These are phyloP conservation scores for Tichodroma muraria DNA, from an alignment of 2,113 vertebrate genomes.

Conservation along the genomic window DNA sequence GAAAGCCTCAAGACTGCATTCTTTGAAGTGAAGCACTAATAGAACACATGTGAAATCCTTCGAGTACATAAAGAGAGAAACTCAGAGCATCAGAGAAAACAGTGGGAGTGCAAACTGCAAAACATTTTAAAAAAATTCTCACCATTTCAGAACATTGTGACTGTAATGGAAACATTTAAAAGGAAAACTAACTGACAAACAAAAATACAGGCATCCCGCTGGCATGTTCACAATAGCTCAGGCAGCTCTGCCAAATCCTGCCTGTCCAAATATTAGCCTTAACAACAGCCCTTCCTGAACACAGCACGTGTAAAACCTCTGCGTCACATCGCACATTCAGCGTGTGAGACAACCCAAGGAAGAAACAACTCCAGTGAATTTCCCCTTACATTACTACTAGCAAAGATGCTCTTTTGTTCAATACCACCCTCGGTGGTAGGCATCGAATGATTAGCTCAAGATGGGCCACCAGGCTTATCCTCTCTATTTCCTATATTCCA, in stretches of 20 bases:
- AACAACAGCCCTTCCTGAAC: not conserved
- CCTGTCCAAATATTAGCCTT: not conserved
- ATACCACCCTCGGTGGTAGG: rapidly evolving
- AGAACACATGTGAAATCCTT: not conserved
- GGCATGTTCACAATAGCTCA: not conserved
- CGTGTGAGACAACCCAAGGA: not conserved
- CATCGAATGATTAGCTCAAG: rapidly evolving
- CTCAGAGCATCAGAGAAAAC: not conserved
- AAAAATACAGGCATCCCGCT: not conserved
- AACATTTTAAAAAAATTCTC: not conserved
- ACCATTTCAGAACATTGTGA: not conserved
- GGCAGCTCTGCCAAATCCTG: not conserved
- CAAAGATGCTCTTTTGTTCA: not conserved
- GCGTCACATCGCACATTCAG: not conserved
- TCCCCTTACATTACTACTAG: not conserved
- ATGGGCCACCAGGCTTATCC: not conserved
- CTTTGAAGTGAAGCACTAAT: not conserved
- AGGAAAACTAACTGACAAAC: not conserved
- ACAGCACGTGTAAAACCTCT: not conserved
- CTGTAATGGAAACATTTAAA: not conserved
- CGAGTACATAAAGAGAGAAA: not conserved
- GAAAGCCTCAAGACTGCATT: not conserved
- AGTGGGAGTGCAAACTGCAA: not conserved
- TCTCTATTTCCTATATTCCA: not conserved
- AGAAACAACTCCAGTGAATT: not conserved